These are phyloP conservation scores for Fratercula arctica DNA, from an alignment of 2,797 vertebrate genomes.

Conservation along the genomic window DNA sequence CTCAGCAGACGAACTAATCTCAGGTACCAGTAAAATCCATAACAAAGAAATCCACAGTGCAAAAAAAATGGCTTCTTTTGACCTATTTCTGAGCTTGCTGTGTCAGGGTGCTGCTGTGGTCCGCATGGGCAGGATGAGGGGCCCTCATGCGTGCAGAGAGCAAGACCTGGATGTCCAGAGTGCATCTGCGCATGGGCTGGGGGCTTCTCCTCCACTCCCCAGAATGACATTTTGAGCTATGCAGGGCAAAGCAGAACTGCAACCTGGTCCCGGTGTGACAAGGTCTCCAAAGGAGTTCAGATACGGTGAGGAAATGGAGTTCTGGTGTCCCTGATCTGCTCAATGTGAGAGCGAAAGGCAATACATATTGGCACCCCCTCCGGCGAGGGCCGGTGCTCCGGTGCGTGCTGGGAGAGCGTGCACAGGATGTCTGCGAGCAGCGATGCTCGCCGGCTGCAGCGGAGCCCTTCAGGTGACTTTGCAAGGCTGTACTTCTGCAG, in stretches of 20 bases:
- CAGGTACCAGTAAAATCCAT: slow-evolving; percentile 23
- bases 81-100: neutral
- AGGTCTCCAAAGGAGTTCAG: neutral
- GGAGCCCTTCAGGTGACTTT: neutral
- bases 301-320: neutral
- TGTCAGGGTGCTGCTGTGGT: rapidly evolving
- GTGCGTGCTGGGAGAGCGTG: neutral
- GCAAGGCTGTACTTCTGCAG: neutral
- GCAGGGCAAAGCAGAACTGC: neutral
- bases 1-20: neutral
- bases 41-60: neutral
- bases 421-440: rapidly evolving
- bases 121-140: neutral
- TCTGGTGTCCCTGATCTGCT: neutral
- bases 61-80: neutral
- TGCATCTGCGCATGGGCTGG: rapidly evolving
- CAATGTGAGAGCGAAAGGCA: neutral
- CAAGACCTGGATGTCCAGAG: neutral
- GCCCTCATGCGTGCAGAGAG: neutral
- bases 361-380: rapidly evolving
- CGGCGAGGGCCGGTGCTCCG: neutral
- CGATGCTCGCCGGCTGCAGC: rapidly evolving
- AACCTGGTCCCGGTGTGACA: rapidly evolving
- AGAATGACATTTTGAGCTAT: neutral
- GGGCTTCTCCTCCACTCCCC: neutral